A percentile compares a stretch with the other conserved stretches of the same genome.
Conservation (phyloP, 2,888 invertebrate genomes). For the Xanthia icteritia region DNA sequence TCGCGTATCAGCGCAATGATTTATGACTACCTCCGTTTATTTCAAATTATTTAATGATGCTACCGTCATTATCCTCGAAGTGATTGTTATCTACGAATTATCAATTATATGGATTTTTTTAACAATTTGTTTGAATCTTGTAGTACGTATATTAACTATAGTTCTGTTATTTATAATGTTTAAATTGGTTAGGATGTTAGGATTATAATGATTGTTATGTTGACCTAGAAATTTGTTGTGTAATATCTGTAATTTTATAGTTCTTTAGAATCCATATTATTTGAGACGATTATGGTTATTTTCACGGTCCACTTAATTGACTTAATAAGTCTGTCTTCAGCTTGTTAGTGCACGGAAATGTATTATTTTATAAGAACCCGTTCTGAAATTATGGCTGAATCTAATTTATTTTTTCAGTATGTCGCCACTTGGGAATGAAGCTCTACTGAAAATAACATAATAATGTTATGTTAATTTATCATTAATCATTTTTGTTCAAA, state of each 20-base stretch:
- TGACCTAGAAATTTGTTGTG: slow-evolving; percentile 46
- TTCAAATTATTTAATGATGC: slow-evolving; percentile 48
- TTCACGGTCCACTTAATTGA: slow-evolving; percentile 29
- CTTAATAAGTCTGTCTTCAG: slow-evolving; percentile 7
- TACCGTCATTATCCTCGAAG: slow-evolving; percentile 44
- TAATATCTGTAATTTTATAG: slow-evolving; percentile 40
- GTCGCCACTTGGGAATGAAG: not conserved
- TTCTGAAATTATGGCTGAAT: not conserved
- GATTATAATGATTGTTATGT: slow-evolving; percentile 17
- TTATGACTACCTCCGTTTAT: slow-evolving; percentile 50
- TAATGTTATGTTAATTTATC: not conserved
- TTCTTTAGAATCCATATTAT: slow-evolving; percentile 10
- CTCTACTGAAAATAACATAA: too few species aligned
- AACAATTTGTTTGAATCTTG: slow-evolving; percentile 51
- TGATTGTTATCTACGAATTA: slow-evolving; percentile 55
- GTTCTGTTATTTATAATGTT: slow-evolving; percentile 44
- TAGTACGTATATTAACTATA: slow-evolving; percentile 26
- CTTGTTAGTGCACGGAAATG: slow-evolving; percentile 28
- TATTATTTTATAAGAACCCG: not conserved
- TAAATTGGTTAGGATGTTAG: slow-evolving; percentile 37
- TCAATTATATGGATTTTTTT: slow-evolving; percentile 58
- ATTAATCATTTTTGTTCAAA: not conserved
- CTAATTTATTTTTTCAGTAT: not conserved
- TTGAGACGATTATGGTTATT: slow-evolving; percentile 5
- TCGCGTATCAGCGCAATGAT: slow-evolving; percentile 42